Base-by-base conservation (phyloP, 53 echinoderm and acorn worm species). In the Echinometra lucunter region DNA sequence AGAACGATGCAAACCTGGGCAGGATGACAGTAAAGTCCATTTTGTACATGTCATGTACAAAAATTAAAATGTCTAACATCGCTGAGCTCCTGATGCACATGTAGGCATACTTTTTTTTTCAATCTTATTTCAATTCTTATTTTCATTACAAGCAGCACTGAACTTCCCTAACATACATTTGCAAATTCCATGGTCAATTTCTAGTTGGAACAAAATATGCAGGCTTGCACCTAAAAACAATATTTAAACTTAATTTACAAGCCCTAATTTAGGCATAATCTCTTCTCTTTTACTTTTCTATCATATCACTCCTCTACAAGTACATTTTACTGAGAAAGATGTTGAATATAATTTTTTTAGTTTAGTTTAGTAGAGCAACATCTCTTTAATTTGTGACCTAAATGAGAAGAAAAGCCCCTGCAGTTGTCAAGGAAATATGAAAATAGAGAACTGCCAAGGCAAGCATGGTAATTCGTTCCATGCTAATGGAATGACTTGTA, bases 381-480 rank as follows among this genome's bases (percentile, higher is more conserved):
- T 69, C 69, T 69, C 69, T 69, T 28, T 69, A 32, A 69, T 69
- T 69, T 69, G 30, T 69, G 69, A 69, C 69, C 69, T 69, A 69
- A 69, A 69, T 28, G 34, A 69, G 69, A 69, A 11, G 42, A 78
- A 78, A 40, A 1, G 78, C 21, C 40, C 78, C 17, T 42, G 42
- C 38, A 78, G 40, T 78, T 78, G 42, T 42, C 78, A 78, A 78
- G 78, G 78, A 78, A 78, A 78, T 30, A 40, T 17, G 78, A 78
- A 42, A 75, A 78, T n/a, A 72, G 42, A 40, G 23, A 42, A 42
- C 21, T 42, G 38, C 7, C 78, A 78, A 42, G 23, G 42, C 78
- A 78, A 40, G 78, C 38, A 42, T 1, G 32, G 69, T 15, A 34
- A 15, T 69, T 19, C 34, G 21, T 69, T 28, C 7, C 34, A 69